Percentiles rank a stretch among this genome's conserved stretches.
Evolutionary conservation across 2,888 invertebrate species (phyloP).

Genomic region (Troides helena): DNA sequence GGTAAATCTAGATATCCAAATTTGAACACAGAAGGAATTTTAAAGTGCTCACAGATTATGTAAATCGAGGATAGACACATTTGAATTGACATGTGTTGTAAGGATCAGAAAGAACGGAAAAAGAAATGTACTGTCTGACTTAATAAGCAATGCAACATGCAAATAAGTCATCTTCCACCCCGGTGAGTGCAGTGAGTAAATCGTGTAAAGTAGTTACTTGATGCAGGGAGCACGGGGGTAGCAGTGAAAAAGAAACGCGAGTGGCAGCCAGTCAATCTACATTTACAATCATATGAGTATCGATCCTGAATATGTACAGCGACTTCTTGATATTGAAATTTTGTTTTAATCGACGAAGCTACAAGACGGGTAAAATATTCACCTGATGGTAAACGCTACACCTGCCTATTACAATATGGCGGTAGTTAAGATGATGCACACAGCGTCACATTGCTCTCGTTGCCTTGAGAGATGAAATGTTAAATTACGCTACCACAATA

Average conservation of each 20-base stretch:
- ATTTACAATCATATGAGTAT: slow-evolving; percentile 78
- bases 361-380: too few relatives aligned
- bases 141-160: slow-evolving; percentile 13
- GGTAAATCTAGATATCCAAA: neutral
- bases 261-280: slow-evolving; percentile 75
- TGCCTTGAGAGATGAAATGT: too few relatives aligned
- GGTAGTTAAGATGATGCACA: too few relatives aligned
- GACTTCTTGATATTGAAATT: slow-evolving; percentile 39
- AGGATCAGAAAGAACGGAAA: too few relatives aligned
- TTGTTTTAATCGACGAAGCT: too few relatives aligned
- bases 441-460: too few relatives aligned
- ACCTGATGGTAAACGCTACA: too few relatives aligned
- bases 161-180: slow-evolving; percentile 30
- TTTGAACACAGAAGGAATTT: neutral
- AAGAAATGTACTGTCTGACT: neutral
- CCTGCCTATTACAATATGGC: too few relatives aligned
- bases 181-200: slow-evolving; percentile 48
- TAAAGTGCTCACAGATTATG: neutral
- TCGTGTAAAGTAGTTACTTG: slow-evolving; percentile 61
- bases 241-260: slow-evolving; percentile 66
- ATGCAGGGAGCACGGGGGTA: slow-evolving; percentile 52
- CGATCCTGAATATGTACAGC: slow-evolving; percentile 47
- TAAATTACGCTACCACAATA: too few relatives aligned
- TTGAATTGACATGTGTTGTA: too few relatives aligned
- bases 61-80: too few relatives aligned